Base-by-base conservation (phyloP, 1,140 invertebrate genomes). In the Polypedilum vanderplanki region DNA sequence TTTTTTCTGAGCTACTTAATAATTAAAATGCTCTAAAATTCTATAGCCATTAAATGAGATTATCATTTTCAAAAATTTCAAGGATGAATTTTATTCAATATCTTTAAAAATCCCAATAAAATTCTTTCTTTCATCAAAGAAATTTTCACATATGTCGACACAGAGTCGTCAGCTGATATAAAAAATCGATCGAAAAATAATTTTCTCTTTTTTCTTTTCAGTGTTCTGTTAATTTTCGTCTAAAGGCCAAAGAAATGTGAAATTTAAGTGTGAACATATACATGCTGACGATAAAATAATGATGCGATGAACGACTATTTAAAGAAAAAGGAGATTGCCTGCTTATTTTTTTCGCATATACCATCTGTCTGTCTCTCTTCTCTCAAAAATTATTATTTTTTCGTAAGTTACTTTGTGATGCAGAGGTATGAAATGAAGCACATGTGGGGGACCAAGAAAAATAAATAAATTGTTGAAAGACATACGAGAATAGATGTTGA, bases 281-380 rank as follows among this genome's bases (percentile, higher is more conserved):
- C 46, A 57, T 57, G 46, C n/a, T 57, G 46, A 57, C 46, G 46
- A 57, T 57, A 57, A 15, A 12, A 12, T 57, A 15, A 57, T n/a
- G 46, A 57, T n/a, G 12, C 12, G 46, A 15, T 57, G n/a, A 57
- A 57, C n/a, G 46, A 57, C 24, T 33, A 33, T 33, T 33, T 57
- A n/a, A 57, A 57, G 46, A n/a, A 57, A n/a, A 57, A 57, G 46
- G n/a, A n/a, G 46, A 12, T n/a, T 12, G n/a, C 12, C 12, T 57
- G 46, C 46, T n/a, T n/a, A n/a, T n/a, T 46, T 57, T 57, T 57
- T 57, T 57, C n/a, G 46, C 46, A n/a, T n/a, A n/a, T n/a, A 15
- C 46, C 46, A 57, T 57, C 46, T 57, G 46, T n/a, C 24, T 33
- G 24, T 33, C 46, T 57, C 46, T 1, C 46, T 57, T 57, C n/a